phyloP scores from a whole-genome alignment of 2,888 invertebrate species.

The Dynastes tityus region DNA sequence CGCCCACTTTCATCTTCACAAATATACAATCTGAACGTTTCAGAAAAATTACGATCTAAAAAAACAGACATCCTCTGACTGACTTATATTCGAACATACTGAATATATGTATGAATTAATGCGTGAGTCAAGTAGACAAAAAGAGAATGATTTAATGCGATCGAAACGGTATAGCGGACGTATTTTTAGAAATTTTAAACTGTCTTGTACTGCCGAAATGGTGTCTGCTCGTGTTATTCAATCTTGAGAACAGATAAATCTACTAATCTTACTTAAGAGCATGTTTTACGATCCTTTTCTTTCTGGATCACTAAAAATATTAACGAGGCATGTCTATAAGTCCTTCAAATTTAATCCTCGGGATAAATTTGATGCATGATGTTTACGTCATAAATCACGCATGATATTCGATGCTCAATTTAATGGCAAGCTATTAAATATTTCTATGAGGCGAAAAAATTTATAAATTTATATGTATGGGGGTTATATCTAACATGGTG shows the following conservation, averaged over 20 bases:
- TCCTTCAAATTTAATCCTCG: not conserved
- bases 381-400: not conserved
- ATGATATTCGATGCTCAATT: no score
- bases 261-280: not conserved
- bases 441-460: not conserved
- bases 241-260: slow-evolving; percentile 12
- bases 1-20: not conserved
- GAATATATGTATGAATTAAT: slow-evolving; percentile 13
- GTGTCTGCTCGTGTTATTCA: not conserved
- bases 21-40: slow-evolving; percentile 1
- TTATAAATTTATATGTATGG: no score
- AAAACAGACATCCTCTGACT: slow-evolving; percentile 2
- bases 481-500: no score
- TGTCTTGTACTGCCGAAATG: not conserved
- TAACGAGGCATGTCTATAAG: not conserved
- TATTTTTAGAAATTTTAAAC: slow-evolving; percentile 18
- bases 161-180: not conserved
- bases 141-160: slow-evolving; percentile 12
- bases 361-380: not conserved
- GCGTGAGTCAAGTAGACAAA: slow-evolving; percentile 7
- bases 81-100: slow-evolving; percentile 17
- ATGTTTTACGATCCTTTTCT: not conserved
- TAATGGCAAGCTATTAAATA: not conserved
- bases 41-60: slow-evolving; percentile 2
- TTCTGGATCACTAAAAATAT: not conserved